A percentile compares a stretch with the other conserved stretches of the same genome.
Evolutionary conservation across 2,797 vertebrate genomes (phyloP).

Genomic region (Rhinogobio ventralis): DNA sequence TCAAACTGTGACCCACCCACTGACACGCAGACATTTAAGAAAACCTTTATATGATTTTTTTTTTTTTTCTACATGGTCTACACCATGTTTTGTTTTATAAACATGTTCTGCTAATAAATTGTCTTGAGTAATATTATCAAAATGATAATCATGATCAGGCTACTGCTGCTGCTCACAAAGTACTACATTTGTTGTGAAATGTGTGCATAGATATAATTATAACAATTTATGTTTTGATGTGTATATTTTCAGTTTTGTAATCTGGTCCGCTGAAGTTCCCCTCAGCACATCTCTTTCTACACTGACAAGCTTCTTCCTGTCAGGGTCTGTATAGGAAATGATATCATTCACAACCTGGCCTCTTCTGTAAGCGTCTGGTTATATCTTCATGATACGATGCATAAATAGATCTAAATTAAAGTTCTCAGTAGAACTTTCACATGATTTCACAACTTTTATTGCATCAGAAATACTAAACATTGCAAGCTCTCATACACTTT

Average conservation of each 20-base stretch:
- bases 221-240: background rate
- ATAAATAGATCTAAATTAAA: background rate
- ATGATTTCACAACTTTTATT: background rate
- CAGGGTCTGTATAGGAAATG: conserved; percentile 33
- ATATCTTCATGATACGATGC: background rate
- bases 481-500: background rate
- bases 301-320: conserved; percentile 39
- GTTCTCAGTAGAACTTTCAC: background rate
- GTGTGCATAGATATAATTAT: background rate
- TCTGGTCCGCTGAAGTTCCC: conserved; percentile 25
- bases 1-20: conserved; percentile 10
- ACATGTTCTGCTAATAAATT: background rate
- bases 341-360: conserved; percentile 3
- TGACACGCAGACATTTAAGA: background rate
- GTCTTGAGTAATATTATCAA: background rate
- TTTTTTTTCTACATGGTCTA: background rate
- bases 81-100: background rate
- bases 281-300: background rate
- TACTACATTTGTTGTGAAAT: background rate
- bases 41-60: background rate
- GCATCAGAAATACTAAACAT: background rate
- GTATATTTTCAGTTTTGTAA: background rate
- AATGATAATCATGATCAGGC: background rate
- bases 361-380: background rate
- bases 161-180: background rate